Conservation (phyloP, 2,888 invertebrate genomes). For the Drosophila meridiana region DNA sequence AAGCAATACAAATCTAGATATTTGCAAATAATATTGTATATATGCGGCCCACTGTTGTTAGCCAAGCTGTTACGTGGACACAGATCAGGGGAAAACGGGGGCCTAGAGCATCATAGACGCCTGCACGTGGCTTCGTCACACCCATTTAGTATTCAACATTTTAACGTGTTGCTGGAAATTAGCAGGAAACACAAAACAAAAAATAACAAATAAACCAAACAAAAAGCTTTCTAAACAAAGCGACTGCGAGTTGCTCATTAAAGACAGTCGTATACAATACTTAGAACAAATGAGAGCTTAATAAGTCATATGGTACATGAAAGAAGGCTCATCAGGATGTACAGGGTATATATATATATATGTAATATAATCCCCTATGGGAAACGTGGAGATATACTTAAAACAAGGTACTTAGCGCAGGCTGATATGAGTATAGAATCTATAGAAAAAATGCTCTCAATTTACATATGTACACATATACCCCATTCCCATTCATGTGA, state of each 20-base stretch:
- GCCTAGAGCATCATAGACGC: slow-evolving; percentile 29
- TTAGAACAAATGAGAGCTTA: neutral
- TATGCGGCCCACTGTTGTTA: slow-evolving; percentile 28
- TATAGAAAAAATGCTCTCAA: neutral
- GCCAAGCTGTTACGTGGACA: slow-evolving; percentile 25
- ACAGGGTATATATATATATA: neutral
- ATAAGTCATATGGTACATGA: neutral
- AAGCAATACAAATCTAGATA: neutral
- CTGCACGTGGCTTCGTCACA: slow-evolving; percentile 70
- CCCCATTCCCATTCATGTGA: neutral
- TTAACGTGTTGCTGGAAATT: slow-evolving; percentile 65
- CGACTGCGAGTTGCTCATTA: neutral
- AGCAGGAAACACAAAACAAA: slow-evolving; percentile 44
- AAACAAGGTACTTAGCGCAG: neutral
- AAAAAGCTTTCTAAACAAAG: neutral
- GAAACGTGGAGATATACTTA: neutral
- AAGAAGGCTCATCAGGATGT: neutral
- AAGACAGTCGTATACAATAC: neutral
- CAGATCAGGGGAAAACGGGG: slow-evolving; percentile 11
- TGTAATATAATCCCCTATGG: neutral
- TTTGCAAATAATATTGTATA: neutral
- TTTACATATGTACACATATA: neutral
- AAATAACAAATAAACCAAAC: slow-evolving; percentile 8
- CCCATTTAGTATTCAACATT: slow-evolving; percentile 58
- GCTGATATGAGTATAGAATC: neutral